A percentile compares a stretch with the other conserved stretches of the same genome.
phyloP scores from a whole-genome alignment of 2,113 vertebrate genomes.

The Edolisoma coerulescens region DNA sequence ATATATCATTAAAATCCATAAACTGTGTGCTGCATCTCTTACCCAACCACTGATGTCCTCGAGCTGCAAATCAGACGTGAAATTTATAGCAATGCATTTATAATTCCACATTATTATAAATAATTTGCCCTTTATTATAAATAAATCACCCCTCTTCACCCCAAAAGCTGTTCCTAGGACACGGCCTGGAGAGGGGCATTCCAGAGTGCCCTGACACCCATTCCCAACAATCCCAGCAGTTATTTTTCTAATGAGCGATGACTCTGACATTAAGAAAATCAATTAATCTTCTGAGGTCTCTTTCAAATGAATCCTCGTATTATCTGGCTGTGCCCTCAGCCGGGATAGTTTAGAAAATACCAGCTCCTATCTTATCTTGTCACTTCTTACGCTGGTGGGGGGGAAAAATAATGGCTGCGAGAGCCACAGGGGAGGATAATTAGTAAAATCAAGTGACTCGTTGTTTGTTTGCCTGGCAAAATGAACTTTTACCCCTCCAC shows the following conservation, averaged over 20 bases:
- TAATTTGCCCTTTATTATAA: neutral
- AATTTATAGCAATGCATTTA: neutral
- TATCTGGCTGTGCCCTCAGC: neutral
- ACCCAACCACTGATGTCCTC: neutral
- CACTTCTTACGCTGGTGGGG: constrained; percentile 42
- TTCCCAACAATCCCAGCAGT: neutral
- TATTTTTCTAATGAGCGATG: constrained; percentile 2
- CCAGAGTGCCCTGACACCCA: neutral
- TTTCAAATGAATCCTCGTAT: neutral
- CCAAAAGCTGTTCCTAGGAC: neutral
- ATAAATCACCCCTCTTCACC: neutral
- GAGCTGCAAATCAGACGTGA: neutral
- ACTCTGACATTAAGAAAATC: neutral
- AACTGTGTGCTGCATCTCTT: fast-evolving
- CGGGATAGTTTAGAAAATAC: constrained; percentile 50
- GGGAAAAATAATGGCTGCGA: neutral
- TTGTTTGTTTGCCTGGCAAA: constrained; percentile 60
- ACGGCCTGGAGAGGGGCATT: neutral
- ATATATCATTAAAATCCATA: neutral
- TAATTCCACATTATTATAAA: neutral
- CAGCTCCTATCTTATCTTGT: constrained; percentile 68
- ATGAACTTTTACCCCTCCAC: constrained; percentile 64
- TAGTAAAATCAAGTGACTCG: constrained; percentile 62
- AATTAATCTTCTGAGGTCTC: neutral
- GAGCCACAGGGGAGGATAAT: constrained; percentile 61